Conservation (phyloP, 2,113 vertebrate species). For the Parus major region DNA sequence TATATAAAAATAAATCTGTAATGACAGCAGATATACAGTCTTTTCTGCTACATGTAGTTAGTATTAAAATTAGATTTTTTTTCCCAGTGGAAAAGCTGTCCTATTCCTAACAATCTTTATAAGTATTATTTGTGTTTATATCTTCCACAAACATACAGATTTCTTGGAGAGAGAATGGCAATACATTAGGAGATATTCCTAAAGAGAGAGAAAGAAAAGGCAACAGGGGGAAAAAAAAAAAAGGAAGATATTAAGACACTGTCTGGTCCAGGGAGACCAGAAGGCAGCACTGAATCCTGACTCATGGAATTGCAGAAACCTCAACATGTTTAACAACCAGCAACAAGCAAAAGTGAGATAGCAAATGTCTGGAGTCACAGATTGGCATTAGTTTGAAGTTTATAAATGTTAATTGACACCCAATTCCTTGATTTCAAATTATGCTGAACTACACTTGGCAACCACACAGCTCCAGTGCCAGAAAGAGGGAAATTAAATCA, state of each 20-base stretch:
- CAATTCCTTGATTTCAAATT: background rate
- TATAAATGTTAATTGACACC: background rate
- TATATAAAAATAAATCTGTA: background rate
- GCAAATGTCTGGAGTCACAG: background rate
- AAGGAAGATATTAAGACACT: background rate
- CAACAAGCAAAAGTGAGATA: background rate
- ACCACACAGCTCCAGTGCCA: background rate
- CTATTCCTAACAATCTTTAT: background rate
- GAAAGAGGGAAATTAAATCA: background rate
- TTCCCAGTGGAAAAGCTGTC: background rate
- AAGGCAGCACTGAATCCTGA: background rate
- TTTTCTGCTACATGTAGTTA: background rate
- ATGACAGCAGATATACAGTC: background rate
- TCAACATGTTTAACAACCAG: background rate
- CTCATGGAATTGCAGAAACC: background rate
- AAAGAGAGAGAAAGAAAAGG: background rate
- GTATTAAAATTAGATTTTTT: background rate
- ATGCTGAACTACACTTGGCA: background rate
- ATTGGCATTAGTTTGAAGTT: background rate
- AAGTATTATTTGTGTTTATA: background rate
- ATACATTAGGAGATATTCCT: background rate
- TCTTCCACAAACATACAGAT: background rate
- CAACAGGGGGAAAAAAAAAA: accelerated
- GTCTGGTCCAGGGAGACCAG: background rate
- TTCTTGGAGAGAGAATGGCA: background rate